Base-by-base conservation (phyloP, 2,113 vertebrate genomes). In the Dipodomys stephensi region DNA sequence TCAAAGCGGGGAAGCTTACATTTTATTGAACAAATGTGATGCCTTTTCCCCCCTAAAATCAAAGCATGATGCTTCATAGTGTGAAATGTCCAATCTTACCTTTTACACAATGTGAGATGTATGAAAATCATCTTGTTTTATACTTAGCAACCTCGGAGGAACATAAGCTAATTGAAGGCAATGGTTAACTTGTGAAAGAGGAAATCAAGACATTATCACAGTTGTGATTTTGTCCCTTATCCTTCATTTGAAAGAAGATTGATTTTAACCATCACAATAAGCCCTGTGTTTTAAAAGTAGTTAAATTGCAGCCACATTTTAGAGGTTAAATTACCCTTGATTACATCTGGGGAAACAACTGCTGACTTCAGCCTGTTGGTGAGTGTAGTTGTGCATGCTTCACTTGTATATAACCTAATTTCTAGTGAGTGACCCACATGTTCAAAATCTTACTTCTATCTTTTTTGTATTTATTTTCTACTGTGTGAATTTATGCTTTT, bases 391-490 rank as follows among this genome's bases (percentile, higher is more conserved):
- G 95, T 84, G 95, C 94, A 96, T 77, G 93, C 79, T 74, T 23
- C 96, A 97, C 89, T 94, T 98, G 97, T 98, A 98, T 80, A 98
- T 97, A 98, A 94, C 90, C 83, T 96, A 95, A 96, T 96, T 90
- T 96, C 87, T 95, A 95, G 89, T 49, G 96, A 96, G 89, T 49
- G 96, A 96, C 7, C 83, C 84, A 25, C 32, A 32, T 93, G 92
- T 97, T 94, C 86, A 92, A 92, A 96, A 94, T 96, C 83, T 93
- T 95, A 95, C 35, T 94, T 93, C 69, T 96, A 96, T 89, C 96
- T 97, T 95, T 94, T 97, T 96, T 79, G 84, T 98, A 98, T 98
- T 98, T 98, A 98, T 98, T 98, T 98, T 97, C 97, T 98, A 97
- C 97, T 97, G 97, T 97, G 97, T 98, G 98, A 97, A 94, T 97